phyloP scores from a whole-genome alignment of 1,140 invertebrate species.

The Solenopsis fugax region DNA sequence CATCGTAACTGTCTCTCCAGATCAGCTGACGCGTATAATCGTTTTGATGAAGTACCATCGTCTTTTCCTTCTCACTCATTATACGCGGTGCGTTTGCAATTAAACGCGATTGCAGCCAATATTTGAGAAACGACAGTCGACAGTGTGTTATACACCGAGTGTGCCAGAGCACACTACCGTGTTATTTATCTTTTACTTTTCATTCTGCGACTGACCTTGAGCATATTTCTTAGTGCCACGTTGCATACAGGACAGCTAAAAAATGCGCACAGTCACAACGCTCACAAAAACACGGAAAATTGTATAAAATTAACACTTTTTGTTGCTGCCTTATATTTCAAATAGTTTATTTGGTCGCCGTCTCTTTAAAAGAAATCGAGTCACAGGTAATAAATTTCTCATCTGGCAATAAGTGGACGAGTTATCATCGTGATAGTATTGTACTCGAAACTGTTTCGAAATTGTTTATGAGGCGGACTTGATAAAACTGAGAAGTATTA shows the following conservation, averaged over 20 bases:
- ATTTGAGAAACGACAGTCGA: conserved; percentile 40
- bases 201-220: conserved; percentile 36
- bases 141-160: not conserved
- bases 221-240: conserved; percentile 16
- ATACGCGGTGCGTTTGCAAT: conserved; percentile 1
- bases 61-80: conserved; percentile 34
- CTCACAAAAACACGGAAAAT: not conserved
- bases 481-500: not conserved
- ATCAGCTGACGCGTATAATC: conserved; percentile 52
- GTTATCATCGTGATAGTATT: not conserved
- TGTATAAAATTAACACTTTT: not conserved
- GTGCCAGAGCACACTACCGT: conserved; percentile 6
- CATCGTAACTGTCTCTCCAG: conserved; percentile 42
- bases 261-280: not conserved
- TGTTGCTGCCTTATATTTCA: not conserved
- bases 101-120: conserved; percentile 42
- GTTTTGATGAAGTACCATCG: conserved; percentile 55
- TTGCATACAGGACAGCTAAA: not conserved
- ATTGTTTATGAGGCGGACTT: not conserved
- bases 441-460: not conserved
- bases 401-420: not conserved
- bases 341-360: not conserved
- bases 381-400: not conserved
- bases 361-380: not conserved
- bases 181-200: conserved; percentile 54